phyloP scores from a whole-genome alignment of 2,113 vertebrate species.

The Oreochromis niloticus region DNA sequence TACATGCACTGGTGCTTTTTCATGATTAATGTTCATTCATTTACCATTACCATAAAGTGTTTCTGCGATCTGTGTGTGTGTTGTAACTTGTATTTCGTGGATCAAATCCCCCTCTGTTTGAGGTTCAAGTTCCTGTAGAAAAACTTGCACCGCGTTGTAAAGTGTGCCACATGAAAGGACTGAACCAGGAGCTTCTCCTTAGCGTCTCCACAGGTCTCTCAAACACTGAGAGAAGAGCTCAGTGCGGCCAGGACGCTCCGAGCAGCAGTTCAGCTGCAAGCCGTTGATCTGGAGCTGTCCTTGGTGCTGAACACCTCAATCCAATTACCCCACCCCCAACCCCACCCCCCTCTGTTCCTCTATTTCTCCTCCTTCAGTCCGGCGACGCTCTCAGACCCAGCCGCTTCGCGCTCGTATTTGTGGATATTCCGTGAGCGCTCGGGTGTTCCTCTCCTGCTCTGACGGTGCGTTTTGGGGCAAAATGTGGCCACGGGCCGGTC shows the following conservation, averaged over 20 bases:
- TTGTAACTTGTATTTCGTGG: not conserved
- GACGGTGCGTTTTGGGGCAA: not conserved
- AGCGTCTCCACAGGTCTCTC: not conserved
- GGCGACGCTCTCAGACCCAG: not conserved
- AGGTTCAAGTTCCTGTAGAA: not conserved
- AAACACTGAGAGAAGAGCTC: not conserved
- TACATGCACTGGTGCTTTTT: not conserved
- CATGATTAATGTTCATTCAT: not conserved
- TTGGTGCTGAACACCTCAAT: slow-evolving; percentile 67
- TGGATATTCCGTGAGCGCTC: not conserved
- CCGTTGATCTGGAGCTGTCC: slow-evolving; percentile 60
- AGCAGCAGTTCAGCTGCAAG: not conserved
- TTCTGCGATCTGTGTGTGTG: not conserved
- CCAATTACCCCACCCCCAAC: slow-evolving; percentile 51
- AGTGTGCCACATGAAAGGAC: not conserved
- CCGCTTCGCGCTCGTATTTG: not conserved
- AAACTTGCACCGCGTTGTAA: not conserved
- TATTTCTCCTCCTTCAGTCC: not conserved
- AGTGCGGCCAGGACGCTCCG: not conserved
- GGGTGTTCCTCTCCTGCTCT: not conserved
- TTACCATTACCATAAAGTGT: not conserved
- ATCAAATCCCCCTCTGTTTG: not conserved
- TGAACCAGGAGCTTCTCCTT: not conserved
- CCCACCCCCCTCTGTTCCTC: not conserved
- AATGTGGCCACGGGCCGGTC: slow-evolving; percentile 5